Evolutionary conservation across 2,888 invertebrate genomes (phyloP).

Genomic region (Lasioglossum oenotherae): DNA sequence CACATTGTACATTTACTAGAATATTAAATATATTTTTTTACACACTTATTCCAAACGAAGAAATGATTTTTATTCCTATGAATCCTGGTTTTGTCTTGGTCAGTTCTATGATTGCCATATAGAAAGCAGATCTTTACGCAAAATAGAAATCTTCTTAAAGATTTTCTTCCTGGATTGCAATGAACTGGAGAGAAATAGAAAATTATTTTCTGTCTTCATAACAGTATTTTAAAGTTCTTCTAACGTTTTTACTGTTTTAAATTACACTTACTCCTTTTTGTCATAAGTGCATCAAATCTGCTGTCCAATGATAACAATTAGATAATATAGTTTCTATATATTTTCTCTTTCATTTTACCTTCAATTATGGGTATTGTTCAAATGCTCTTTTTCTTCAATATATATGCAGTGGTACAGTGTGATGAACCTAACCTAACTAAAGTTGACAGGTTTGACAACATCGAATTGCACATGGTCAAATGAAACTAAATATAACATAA

Average conservation of each 20-base stretch:
- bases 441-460: constrained; percentile 19
- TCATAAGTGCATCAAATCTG: too few species aligned
- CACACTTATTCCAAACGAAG: background rate
- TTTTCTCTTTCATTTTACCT: background rate
- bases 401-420: too few species aligned
- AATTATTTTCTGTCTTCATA: too few species aligned
- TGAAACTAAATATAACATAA: too few species aligned
- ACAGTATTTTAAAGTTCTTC: too few species aligned
- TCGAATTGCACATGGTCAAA: background rate
- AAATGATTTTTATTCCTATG: background rate
- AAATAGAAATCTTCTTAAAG: too few species aligned
- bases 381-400: background rate
- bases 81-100: background rate
- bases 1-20: background rate
- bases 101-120: background rate
- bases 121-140: too few species aligned
- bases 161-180: too few species aligned
- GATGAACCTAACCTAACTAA: constrained; percentile 26
- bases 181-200: too few species aligned
- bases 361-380: background rate
- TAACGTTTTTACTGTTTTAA: too few species aligned
- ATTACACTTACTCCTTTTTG: too few species aligned
- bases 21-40: background rate
- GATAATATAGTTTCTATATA: background rate
- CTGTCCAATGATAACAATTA: background rate